Base-by-base conservation (phyloP, 2,888 invertebrate species). In the Chaetogeoica ovagalla region DNA sequence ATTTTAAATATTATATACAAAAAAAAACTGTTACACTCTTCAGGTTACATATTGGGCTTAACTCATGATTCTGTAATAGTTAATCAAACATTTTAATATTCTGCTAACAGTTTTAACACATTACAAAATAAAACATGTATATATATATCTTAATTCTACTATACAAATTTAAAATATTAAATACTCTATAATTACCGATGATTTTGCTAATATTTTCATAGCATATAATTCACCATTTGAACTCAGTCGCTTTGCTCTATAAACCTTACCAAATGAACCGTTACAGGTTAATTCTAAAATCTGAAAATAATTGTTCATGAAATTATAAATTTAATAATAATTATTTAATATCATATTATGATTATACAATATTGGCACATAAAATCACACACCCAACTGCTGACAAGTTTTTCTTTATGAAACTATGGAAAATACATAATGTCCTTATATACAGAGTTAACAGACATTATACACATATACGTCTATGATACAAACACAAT, bases 251-350 rank as follows among this genome's bases (percentile, higher is more conserved):
- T 88, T 87, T 19, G 94, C 95, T 89, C 93, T 93, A 85, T 93
- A 93, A 7, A 97, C 97, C 87, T 92, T 91, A 37, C 97, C 96
- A 87, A 95, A 97, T 30, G 96, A 93, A 82, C 97, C 97, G 85
- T 91, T 91, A n/a, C 95, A 93, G 85, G 97, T 91, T 82, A 91
- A 90, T 83, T 91, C 89, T 73, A 92, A 85, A 83, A 94, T 89
- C 87, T 90, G 86, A 85, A 90, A 73, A 74, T 55, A 92, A 83
- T 82, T 23, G 81, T 30, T 43, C 2, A 6, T 1, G 43, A 43
- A 30, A 48, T 48, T 48, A 13, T 48, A 13, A 48, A n/a, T 23
- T 69, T 81, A 57, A 55, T 37, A 23, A 23, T 30, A 30, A 30
- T 30, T 30, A 30, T 30, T 23, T 23, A 4, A 23, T 11, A 13